These are phyloP conservation scores for Epizoanthus ramosus DNA, from an alignment of 92 coral and sea anemone species.

Conservation along the genomic window DNA sequence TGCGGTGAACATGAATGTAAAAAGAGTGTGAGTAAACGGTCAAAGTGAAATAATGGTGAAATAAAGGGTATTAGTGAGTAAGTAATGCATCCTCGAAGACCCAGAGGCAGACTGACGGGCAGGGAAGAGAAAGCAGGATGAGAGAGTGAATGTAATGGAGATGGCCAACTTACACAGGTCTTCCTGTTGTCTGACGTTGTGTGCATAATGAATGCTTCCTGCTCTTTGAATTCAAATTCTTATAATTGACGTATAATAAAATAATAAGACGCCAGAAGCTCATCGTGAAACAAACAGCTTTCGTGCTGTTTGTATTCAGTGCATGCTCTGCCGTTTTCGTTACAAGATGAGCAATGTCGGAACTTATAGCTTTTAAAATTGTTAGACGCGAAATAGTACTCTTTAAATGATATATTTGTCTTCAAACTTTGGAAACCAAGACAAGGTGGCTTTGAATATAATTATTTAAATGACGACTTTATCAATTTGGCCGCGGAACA, in stretches of 20 bases:
- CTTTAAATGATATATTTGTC: not conserved
- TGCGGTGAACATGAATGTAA: too few species aligned
- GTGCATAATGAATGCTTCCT: constrained; percentile 8
- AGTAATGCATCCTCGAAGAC: too few species aligned
- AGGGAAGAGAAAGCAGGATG: not conserved
- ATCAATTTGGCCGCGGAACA: not conserved
- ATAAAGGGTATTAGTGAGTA: too few species aligned
- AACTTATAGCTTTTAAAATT: not conserved
- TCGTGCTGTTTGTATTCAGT: not conserved
- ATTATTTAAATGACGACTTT: not conserved
- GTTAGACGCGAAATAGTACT: not conserved
- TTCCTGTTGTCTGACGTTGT: not conserved
- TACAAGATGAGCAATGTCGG: not conserved
- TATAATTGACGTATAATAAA: not conserved
- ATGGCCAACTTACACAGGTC: not conserved
- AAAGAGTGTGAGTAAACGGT: too few species aligned
- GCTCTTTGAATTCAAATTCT: not conserved
- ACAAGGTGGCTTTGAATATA: not conserved
- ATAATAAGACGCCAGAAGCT: not conserved
- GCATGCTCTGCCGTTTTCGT: not conserved
- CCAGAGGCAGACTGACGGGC: too few species aligned
- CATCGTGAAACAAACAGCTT: not conserved
- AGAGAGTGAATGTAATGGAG: not conserved
- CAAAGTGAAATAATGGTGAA: too few species aligned
- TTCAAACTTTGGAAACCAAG: not conserved